A percentile compares a stretch with the other conserved stretches of the same genome.
Conservation (phyloP, 2,888 invertebrate species). For the Drosophila pseudotalamancana region DNA sequence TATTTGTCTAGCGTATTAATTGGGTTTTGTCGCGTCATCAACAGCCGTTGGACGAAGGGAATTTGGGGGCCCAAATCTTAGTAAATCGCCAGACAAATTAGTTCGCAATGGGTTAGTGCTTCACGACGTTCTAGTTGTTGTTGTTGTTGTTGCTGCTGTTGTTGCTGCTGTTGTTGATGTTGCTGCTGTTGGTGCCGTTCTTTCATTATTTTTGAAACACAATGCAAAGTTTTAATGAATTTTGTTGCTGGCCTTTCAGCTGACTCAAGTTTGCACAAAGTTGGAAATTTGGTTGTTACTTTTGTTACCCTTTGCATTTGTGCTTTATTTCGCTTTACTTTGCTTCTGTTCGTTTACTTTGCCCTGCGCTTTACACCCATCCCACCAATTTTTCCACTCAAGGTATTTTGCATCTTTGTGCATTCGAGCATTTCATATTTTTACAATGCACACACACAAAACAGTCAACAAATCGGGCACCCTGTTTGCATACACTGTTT, state of each 20-base stretch:
- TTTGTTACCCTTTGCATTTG: slow-evolving; percentile 41
- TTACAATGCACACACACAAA: slow-evolving; percentile 23
- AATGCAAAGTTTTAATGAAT: slow-evolving; percentile 77
- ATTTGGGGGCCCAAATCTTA: slow-evolving; percentile 46
- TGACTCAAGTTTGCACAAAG: slow-evolving; percentile 64
- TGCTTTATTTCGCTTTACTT: slow-evolving; percentile 44
- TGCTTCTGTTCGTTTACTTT: slow-evolving; percentile 36
- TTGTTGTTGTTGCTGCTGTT: background rate
- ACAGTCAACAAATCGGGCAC: no score
- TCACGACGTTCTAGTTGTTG: slow-evolving; percentile 5
- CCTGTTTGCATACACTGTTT: no score
- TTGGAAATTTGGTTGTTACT: slow-evolving; percentile 58
- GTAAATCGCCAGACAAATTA: slow-evolving; percentile 76
- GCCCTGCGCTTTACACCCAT: slow-evolving; percentile 5
- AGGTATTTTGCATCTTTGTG: slow-evolving; percentile 71
- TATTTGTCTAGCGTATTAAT: slow-evolving; percentile 80
- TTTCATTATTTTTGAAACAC: slow-evolving; percentile 53
- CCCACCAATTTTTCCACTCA: slow-evolving; percentile 64
- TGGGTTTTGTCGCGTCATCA: slow-evolving; percentile 80
- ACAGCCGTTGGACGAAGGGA: slow-evolving; percentile 15
- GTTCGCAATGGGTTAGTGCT: slow-evolving; percentile 65
- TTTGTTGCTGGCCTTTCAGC: slow-evolving; percentile 61
- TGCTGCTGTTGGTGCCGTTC: slow-evolving; percentile 2
- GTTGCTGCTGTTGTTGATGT: slow-evolving; percentile 3
- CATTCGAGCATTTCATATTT: slow-evolving; percentile 67